Conservation (phyloP, 1,140 invertebrate genomes). For the Sinella curviseta region DNA sequence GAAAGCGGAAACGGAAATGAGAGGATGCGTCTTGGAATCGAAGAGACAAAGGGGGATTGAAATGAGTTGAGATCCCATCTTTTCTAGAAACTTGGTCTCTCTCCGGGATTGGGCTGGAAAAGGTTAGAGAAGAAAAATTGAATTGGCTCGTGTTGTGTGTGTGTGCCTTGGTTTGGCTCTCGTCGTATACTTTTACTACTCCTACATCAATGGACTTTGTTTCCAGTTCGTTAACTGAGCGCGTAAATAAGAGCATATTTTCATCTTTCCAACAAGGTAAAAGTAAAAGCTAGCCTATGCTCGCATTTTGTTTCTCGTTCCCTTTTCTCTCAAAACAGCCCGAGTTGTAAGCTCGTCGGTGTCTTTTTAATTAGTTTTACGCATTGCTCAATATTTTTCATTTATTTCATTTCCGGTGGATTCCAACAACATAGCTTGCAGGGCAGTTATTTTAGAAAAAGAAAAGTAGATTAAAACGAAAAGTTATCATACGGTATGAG, state of each 20-base stretch:
- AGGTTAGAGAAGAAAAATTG: no score
- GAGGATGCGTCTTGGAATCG: not conserved
- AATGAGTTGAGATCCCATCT: not conserved
- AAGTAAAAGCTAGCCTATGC: no score
- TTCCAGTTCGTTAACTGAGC: not conserved
- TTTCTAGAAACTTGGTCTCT: not conserved
- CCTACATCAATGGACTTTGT: not conserved
- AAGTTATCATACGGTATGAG: no score
- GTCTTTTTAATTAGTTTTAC: conserved; percentile 14
- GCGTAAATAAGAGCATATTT: not conserved
- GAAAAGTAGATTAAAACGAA: not conserved
- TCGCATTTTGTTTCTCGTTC: not conserved
- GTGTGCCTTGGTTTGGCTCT: no score
- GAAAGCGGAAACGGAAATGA: not conserved
- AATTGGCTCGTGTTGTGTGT: no score
- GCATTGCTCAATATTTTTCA: not conserved
- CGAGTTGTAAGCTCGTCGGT: no score
- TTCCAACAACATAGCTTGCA: not conserved
- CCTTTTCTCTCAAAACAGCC: not conserved
- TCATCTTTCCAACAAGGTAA: no score
- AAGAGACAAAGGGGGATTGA: not conserved
- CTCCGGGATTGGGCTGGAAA: not conserved
- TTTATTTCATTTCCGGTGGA: conserved; percentile 5
- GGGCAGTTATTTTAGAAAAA: not conserved
- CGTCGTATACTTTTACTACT: no score